These are phyloP conservation scores for Anniella stebbinsi DNA, from an alignment of 2,797 vertebrate species.

Conservation along the genomic window DNA sequence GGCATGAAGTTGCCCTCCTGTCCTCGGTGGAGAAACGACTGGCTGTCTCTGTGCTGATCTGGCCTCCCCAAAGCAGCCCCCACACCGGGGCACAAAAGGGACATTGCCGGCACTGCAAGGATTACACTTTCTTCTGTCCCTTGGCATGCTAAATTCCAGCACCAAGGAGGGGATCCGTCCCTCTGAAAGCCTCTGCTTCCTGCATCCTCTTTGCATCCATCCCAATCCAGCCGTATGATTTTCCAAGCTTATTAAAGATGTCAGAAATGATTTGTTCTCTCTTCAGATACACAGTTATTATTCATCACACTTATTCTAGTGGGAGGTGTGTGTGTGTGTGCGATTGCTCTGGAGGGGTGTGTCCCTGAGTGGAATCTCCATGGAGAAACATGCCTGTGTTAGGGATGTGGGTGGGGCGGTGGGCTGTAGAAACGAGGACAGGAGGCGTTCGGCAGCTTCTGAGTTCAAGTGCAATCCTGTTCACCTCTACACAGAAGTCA, in stretches of 20 bases:
- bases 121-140: too few relatives aligned
- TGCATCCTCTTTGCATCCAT: neutral
- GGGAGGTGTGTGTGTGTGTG: neutral
- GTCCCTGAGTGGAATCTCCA: neutral
- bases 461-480: neutral
- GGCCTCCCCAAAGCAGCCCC: too few relatives aligned
- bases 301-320: neutral
- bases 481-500: neutral
- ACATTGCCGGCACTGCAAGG: too few relatives aligned
- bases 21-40: neutral
- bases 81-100: too few relatives aligned
- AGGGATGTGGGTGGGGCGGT: neutral
- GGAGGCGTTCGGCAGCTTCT: neutral
- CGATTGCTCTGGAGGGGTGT: neutral
- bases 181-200: neutral
- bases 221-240: neutral
- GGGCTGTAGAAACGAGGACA: neutral
- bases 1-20: neutral
- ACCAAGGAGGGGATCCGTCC: neutral
- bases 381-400: neutral
- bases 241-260: slow-evolving; percentile 4
- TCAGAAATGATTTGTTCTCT: neutral
- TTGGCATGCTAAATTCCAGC: neutral
- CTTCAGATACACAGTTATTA: neutral
- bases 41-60: too few relatives aligned